Conservation (phyloP, 2,888 invertebrate species). For the Chirona hameri region DNA sequence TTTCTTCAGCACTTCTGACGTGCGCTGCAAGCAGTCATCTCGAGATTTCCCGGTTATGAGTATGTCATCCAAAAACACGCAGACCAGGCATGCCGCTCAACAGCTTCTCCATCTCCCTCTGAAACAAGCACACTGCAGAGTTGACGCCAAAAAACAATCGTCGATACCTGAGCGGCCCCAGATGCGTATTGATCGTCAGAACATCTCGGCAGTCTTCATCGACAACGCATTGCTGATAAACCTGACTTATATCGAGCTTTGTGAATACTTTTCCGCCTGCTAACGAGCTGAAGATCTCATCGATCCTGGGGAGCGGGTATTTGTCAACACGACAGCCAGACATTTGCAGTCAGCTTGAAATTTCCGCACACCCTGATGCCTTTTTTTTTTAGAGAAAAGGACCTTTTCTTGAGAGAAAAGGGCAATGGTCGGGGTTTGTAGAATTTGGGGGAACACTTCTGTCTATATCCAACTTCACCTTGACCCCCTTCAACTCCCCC, state of each 20-base stretch:
- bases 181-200: not conserved
- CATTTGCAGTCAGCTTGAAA: not conserved
- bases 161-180: not conserved
- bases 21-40: not conserved
- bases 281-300: not conserved
- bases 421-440: too few relatives aligned
- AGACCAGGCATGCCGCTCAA: too few relatives aligned
- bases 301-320: not conserved
- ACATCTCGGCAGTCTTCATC: not conserved
- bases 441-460: too few relatives aligned
- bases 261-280: not conserved
- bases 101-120: too few relatives aligned
- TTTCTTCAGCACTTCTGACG: not conserved
- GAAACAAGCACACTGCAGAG: too few relatives aligned
- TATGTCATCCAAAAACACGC: too few relatives aligned
- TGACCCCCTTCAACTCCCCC: too few relatives aligned
- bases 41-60: too few relatives aligned
- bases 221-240: not conserved
- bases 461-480: too few relatives aligned
- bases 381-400: not conserved
- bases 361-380: not conserved
- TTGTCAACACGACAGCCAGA: not conserved
- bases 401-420: too few relatives aligned
- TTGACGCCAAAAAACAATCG: not conserved
- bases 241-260: not conserved